phyloP scores from a whole-genome alignment of 2,888 invertebrate genomes.

The Pyrochroa serraticornis region DNA sequence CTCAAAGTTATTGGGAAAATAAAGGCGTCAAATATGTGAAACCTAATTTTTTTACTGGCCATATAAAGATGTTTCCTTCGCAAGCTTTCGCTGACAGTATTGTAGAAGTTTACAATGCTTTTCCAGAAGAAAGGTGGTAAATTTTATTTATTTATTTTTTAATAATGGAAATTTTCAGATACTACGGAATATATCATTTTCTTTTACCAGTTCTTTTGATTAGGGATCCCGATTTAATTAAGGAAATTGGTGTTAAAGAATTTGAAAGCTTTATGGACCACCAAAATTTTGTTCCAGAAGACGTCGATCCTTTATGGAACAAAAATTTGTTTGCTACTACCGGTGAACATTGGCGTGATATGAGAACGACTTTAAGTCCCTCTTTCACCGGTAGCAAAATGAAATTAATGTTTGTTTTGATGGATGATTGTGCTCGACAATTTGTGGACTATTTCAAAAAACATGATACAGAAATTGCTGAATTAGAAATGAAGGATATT shows the following conservation, averaged over 20 bases:
- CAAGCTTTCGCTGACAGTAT: too few relatives aligned
- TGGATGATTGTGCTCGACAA: conserved; percentile 26
- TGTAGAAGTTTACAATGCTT: too few relatives aligned
- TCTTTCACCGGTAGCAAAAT: conserved; percentile 39
- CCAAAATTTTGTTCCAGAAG: conserved; percentile 32
- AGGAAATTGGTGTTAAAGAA: conserved; percentile 40
- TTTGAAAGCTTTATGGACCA: conserved; percentile 46
- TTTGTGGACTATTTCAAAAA: conserved; percentile 32
- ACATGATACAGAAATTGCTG: background rate
- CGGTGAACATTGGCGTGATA: conserved; percentile 42
- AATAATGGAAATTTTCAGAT: conserved; percentile 7
- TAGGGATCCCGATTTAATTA: conserved; percentile 50
- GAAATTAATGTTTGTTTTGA: conserved; percentile 33
- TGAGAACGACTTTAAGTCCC: conserved; percentile 52
- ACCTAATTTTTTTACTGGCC: too few relatives aligned
- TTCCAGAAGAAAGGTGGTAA: too few relatives aligned
- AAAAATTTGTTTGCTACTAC: conserved; percentile 35
- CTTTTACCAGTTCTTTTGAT: conserved; percentile 42
- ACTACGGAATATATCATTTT: conserved; percentile 33
- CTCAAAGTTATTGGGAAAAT: too few relatives aligned
- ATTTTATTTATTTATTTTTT: too few relatives aligned
- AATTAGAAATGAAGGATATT: conserved; percentile 43
- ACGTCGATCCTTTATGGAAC: conserved; percentile 42
- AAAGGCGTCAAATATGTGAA: too few relatives aligned
- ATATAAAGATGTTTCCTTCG: too few relatives aligned